Base-by-base conservation (phyloP, 2,113 vertebrate species). In the Hassar affinis region DNA sequence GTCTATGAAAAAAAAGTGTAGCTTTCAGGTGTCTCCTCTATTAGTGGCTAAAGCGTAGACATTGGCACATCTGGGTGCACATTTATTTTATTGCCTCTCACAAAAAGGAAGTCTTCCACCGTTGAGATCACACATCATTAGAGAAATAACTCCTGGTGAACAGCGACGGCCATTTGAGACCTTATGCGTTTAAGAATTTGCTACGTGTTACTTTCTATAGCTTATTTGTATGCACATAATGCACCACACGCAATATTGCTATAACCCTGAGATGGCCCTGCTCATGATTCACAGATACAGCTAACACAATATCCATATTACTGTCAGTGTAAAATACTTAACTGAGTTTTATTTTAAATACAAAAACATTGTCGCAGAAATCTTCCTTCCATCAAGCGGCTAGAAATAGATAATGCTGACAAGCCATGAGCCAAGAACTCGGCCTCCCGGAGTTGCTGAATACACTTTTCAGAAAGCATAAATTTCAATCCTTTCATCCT, bases 401-500 rank as follows among this genome's bases (percentile, higher is more conserved):
- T 38, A 42, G 33, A 25, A 81, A 72, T 57, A 76, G 69, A 61
- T 47, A 33, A 45, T 30, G 80, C 80, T 74, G 80, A 68, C 30
- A 7, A 71, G 51, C 14, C 80, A 54, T 12, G 27, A 56, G 51
- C 25, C 66, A 7, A 18, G n/a, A 84, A 30, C 78, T 75, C 27
- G 69, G 78, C 52, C 74, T 80, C 38, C 51, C 78, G 82, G n/a
- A 81, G 62, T 30, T 66, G 61, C 27, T 61, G 61, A 75, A 33
- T 71, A 22, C 45, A 78, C 83, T 84, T 71, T 62, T 84, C 85
- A 83, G 57, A 86, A 86, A 35, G 49, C 38, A 86, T 83, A 51
- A 15, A 86, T 86, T 86, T 86, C 69, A 33, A 15, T 49, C 18
- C 35, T 38, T 52, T 56, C 74, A 14, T 69, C 77, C 8, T 27